Conservation (phyloP, 2,888 invertebrate genomes). For the Chrysopilus asiliformis region DNA sequence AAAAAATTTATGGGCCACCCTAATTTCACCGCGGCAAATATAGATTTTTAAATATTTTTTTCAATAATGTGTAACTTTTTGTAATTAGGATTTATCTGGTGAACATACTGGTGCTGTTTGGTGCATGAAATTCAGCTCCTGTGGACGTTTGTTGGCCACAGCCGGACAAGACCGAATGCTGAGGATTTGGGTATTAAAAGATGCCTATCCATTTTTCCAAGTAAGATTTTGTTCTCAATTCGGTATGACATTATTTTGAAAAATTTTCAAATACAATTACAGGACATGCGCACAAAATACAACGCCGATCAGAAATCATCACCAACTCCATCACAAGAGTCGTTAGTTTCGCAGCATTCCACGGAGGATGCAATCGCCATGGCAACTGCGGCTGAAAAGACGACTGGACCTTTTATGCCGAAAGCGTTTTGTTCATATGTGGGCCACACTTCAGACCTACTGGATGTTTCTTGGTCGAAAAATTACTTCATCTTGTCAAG, state of each 20-base stretch:
- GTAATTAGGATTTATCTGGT: slow-evolving; percentile 52
- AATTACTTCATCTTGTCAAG: slow-evolving; percentile 96
- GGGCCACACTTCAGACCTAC: slow-evolving; percentile 90
- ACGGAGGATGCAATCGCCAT: slow-evolving; percentile 46
- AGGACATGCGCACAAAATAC: slow-evolving; percentile 93
- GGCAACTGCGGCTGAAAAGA: slow-evolving; percentile 44
- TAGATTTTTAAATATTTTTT: background rate
- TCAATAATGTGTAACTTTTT: slow-evolving; percentile 3
- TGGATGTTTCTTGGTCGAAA: slow-evolving; percentile 98
- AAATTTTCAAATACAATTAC: slow-evolving; percentile 17
- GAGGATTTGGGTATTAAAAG: slow-evolving; percentile 87
- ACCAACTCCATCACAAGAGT: slow-evolving; percentile 87
- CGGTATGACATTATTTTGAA: background rate
- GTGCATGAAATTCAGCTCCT: slow-evolving; percentile 97
- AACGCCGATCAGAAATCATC: slow-evolving; percentile 79
- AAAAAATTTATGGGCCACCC: no score
- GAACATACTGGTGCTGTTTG: slow-evolving; percentile 90
- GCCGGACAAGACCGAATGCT: slow-evolving; percentile 93
- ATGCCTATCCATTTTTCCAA: slow-evolving; percentile 83
- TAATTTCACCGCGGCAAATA: no score
- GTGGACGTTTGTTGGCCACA: slow-evolving; percentile 87
- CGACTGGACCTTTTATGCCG: slow-evolving; percentile 66
- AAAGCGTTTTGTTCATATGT: slow-evolving; percentile 85
- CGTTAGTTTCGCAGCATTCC: slow-evolving; percentile 66
- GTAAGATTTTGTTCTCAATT: slow-evolving; percentile 27